phyloP scores from a whole-genome alignment of 1,140 invertebrate genomes.

The Hermatobates lingyangjiaoensis region DNA sequence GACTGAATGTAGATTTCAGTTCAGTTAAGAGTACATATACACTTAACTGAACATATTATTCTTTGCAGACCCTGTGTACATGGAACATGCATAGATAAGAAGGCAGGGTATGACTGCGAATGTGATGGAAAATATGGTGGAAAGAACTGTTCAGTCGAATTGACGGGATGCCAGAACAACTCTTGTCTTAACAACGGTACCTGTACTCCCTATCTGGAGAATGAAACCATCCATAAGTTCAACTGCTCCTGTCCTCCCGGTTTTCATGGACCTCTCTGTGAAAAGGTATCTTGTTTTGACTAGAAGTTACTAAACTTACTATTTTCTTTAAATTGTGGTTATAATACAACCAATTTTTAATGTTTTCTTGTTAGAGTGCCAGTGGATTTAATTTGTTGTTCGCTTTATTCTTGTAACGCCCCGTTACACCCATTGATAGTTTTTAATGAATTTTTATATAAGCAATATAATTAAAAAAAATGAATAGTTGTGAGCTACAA shows the following conservation, averaged over 20 bases:
- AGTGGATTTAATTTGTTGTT: too few relatives aligned
- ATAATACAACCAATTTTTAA: too few relatives aligned
- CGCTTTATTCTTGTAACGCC: too few relatives aligned
- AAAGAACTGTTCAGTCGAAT: slow-evolving; percentile 73
- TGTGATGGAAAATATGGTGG: slow-evolving; percentile 67
- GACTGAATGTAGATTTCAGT: background rate
- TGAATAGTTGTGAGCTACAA: too few relatives aligned
- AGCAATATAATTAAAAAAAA: too few relatives aligned
- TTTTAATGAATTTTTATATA: too few relatives aligned
- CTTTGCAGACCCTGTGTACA: slow-evolving; percentile 46
- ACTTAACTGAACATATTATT: background rate
- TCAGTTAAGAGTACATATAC: background rate
- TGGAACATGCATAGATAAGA: slow-evolving; percentile 56
- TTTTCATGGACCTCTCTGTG: slow-evolving; percentile 55
- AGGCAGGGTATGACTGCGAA: slow-evolving; percentile 59
- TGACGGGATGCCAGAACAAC: slow-evolving; percentile 49
- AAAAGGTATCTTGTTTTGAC: too few relatives aligned
- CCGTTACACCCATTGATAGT: too few relatives aligned
- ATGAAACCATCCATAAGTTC: slow-evolving; percentile 59
- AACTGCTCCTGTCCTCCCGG: slow-evolving; percentile 69
- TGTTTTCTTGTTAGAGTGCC: too few relatives aligned
- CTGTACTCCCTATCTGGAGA: slow-evolving; percentile 58
- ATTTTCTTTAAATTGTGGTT: too few relatives aligned
- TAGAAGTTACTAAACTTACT: too few relatives aligned
- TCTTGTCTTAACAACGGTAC: slow-evolving; percentile 65